Percentiles rank a stretch among this genome's conserved stretches.
These are phyloP conservation scores for Agonopterix arenella DNA, from an alignment of 2,888 invertebrate species.

Conservation along the genomic window DNA sequence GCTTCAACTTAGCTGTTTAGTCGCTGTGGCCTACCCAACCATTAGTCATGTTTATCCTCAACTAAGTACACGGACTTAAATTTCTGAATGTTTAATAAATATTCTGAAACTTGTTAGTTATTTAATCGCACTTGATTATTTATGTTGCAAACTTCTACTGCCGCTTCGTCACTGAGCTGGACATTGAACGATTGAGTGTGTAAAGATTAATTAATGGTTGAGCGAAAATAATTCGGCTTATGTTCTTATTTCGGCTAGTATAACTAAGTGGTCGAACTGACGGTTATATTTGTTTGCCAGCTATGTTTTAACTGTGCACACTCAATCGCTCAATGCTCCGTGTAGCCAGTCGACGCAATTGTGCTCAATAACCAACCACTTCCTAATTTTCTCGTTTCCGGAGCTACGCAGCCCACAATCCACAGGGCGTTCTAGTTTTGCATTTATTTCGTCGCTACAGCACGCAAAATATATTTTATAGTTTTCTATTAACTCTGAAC, in stretches of 20 bases:
- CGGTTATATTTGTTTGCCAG: no score
- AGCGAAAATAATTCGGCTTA: no score
- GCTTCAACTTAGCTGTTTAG: conserved; percentile 2
- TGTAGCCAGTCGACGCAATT: conserved; percentile 45
- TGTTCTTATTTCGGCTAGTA: no score
- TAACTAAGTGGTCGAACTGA: no score
- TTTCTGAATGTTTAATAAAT: no score
- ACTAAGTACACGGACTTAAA: not conserved
- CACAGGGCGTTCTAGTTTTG: conserved; percentile 1
- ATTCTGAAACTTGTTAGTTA: no score
- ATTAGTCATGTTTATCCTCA: not conserved
- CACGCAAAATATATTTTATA: conserved; percentile 5
- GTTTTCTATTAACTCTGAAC: conserved; percentile 1
- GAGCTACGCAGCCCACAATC: conserved; percentile 22
- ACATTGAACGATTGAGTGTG: no score
- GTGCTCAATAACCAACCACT: conserved; percentile 63
- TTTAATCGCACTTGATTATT: no score
- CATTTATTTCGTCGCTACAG: conserved; percentile 8
- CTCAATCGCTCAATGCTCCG: conserved; percentile 4
- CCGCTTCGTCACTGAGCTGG: no score
- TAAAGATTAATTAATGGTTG: no score
- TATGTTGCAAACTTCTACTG: no score
- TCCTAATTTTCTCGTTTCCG: conserved; percentile 72
- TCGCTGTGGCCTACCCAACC: not conserved
- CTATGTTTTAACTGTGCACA: no score